Evolutionary conservation across 2,888 invertebrate genomes (phyloP).

Genomic region (Druceiella hillmani): DNA sequence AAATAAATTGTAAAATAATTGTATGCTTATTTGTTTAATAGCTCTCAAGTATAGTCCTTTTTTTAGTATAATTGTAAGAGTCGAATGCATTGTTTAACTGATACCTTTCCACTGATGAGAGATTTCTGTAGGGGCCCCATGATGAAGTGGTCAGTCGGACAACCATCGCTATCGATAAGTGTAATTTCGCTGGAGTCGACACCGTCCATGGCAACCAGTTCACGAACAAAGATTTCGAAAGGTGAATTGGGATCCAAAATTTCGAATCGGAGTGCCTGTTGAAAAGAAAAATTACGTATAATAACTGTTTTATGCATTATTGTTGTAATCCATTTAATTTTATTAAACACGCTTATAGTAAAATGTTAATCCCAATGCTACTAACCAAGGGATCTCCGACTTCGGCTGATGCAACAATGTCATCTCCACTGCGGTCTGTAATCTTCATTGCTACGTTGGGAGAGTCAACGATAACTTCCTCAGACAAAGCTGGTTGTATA

Average conservation of each 20-base stretch:
- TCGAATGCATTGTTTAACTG: no score
- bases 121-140: conserved; percentile 90
- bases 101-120: conserved; percentile 70
- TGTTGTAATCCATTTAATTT: no score
- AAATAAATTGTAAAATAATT: no score
- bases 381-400: conserved; percentile 87
- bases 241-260: conserved; percentile 90
- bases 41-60: no score
- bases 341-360: no score
- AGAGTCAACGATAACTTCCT: conserved; percentile 89
- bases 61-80: no score
- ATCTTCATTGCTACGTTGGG: conserved; percentile 94
- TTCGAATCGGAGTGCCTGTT: conserved; percentile 77
- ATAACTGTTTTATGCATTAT: no score
- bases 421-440: conserved; percentile 77
- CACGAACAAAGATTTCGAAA: conserved; percentile 92
- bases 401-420: conserved; percentile 81
- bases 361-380: no score
- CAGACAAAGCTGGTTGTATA: conserved; percentile 78
- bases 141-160: conserved; percentile 90
- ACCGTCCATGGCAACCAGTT: conserved; percentile 92
- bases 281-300: conserved; percentile 7
- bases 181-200: conserved; percentile 90
- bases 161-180: conserved; percentile 85
- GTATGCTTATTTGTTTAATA: no score